Base-by-base conservation (phyloP, 2,797 vertebrate species). In the Oophaga sylvatica region DNA sequence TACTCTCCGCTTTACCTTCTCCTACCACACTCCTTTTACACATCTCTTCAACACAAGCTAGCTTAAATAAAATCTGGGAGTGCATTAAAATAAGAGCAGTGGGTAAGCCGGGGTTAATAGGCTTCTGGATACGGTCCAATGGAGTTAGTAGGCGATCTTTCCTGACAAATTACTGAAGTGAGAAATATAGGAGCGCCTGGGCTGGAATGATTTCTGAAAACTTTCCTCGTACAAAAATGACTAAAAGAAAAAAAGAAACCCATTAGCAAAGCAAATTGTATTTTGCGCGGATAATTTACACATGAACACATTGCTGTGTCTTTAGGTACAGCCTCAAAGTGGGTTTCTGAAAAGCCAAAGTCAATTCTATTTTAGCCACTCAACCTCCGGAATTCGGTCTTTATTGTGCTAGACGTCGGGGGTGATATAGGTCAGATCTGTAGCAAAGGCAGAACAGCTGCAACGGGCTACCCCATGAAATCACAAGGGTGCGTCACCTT, bases 91-190 rank as follows among this genome's bases (percentile, higher is more conserved):
- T 89, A 83, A 81, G 71, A 89, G 88, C 84, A 79, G 80, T 89
- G 84, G 88, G 84, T 89, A 89, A 86, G 88, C 59, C 88, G 92
- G 91, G 91, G 92, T 93, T 93, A 93, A 93, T 48, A 67, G 84
- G 73, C 91, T 92, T 91, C 91, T n/a, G 31, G 90, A 89, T 86
- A 94, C 86, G 92, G 92, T 93, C 92, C 92, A 92, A 90, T 93
- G 93, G 91, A 91, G 90, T 92, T 90, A 92, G 91, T 92, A 92
- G 92, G 91, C 92, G 91, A 92, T 93, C 91, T 91, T 91, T 93
- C 92, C 92, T 94, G 93, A 93, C 93, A 94, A 94, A 94, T 93
- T 92, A 92, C 92, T 92, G 92, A 90, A 90, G 92, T 93, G 92
- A 88, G 87, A 87, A 89, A 92, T 91, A 92, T 90, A 91, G 68